phyloP scores from a whole-genome alignment of 2,888 invertebrate species.

The Zaprionus lineosus region DNA sequence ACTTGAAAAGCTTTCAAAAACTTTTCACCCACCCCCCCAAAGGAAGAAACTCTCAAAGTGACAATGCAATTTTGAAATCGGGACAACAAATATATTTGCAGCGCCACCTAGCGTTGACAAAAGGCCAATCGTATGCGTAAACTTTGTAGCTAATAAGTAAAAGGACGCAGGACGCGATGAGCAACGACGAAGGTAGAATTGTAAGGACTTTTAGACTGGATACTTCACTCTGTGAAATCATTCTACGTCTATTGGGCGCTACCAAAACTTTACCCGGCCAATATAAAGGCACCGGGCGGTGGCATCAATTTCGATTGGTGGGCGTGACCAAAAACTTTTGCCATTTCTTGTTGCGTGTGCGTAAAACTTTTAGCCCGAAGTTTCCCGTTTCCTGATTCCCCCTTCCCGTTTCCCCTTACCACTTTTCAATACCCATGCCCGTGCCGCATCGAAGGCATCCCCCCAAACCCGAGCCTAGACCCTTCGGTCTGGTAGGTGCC shows the following conservation, averaged over 20 bases:
- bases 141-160: conserved; percentile 65
- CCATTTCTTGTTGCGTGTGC: conserved; percentile 65
- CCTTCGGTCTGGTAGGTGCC: conserved; percentile 40
- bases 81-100: conserved; percentile 41
- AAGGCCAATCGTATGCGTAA: conserved; percentile 61
- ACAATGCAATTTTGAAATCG: conserved; percentile 32
- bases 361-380: conserved; percentile 45
- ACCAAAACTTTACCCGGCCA: conserved; percentile 65
- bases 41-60: conserved; percentile 18
- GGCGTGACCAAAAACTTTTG: conserved; percentile 65
- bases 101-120: conserved; percentile 58
- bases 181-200: too few species aligned
- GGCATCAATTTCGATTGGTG: conserved; percentile 47
- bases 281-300: conserved; percentile 38
- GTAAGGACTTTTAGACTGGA: too few species aligned
- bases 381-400: conserved; percentile 42
- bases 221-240: too few species aligned
- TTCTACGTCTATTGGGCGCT: too few species aligned
- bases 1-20: conserved; percentile 54
- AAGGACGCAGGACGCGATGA: too few species aligned
- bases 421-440: too few species aligned
- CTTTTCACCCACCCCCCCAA: too few species aligned
- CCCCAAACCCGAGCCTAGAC: too few species aligned
- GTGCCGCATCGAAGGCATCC: neutral
- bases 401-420: neutral